These are phyloP conservation scores for Drosophila maculinotata DNA, from an alignment of 2,888 invertebrate species.

Conservation along the genomic window DNA sequence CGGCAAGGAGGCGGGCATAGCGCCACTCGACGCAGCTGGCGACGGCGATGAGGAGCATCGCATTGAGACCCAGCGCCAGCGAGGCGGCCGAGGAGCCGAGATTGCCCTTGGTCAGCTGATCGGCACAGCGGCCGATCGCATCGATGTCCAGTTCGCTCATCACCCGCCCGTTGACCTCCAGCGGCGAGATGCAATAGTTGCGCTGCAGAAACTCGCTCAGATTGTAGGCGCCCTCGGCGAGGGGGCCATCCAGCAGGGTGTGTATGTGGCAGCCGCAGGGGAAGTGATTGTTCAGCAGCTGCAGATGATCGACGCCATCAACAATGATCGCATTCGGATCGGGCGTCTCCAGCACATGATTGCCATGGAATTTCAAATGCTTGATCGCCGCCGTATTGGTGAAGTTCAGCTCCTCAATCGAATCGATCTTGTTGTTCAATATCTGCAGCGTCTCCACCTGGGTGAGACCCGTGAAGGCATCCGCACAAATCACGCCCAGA, in stretches of 20 bases:
- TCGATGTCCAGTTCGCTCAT: conserved; percentile 89
- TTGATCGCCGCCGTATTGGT: conserved; percentile 90
- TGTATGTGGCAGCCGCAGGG: conserved; percentile 95
- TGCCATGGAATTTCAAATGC: conserved; percentile 91
- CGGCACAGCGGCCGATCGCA: conserved; percentile 89
- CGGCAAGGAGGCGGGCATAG: conserved; percentile 47
- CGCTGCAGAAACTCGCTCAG: conserved; percentile 89
- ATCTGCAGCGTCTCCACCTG: conserved; percentile 91
- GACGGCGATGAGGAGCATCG: conserved; percentile 80
- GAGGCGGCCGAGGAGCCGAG: conserved; percentile 86
- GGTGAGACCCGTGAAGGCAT: conserved; percentile 91
- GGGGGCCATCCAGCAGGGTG: conserved; percentile 90
- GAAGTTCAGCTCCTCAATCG: conserved; percentile 91
- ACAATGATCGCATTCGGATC: conserved; percentile 88
- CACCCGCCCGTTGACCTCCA: conserved; percentile 92
- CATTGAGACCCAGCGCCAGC: conserved; percentile 79
- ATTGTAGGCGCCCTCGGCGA: conserved; percentile 88
- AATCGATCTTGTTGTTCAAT: conserved; percentile 94
- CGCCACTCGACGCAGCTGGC: conserved; percentile 74
- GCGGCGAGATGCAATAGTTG: conserved; percentile 94
- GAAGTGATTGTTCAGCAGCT: conserved; percentile 92
- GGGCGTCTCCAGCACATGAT: conserved; percentile 93
- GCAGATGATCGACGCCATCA: conserved; percentile 90
- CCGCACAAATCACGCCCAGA: conserved; percentile 90
- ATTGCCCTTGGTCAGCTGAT: conserved; percentile 89